Evolutionary conservation across 2,888 invertebrate species (phyloP).

Genomic region (Hesperia comma): DNA sequence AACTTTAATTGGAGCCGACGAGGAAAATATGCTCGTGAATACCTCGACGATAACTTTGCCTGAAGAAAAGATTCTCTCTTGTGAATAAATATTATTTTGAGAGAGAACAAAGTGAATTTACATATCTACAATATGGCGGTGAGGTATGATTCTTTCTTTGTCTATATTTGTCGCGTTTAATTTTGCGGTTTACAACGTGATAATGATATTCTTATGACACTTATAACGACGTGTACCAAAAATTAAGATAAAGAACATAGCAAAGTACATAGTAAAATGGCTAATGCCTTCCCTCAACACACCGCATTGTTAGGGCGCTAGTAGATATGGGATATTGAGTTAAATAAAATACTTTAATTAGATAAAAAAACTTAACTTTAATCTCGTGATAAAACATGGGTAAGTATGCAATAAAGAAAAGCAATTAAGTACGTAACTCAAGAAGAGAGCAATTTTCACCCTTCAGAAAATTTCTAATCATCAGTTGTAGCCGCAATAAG

Average conservation of each 20-base stretch:
- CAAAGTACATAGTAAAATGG: too few relatives aligned
- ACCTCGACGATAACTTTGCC: conserved; percentile 26
- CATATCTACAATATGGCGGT: conserved; percentile 7
- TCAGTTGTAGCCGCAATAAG: conserved; percentile 10
- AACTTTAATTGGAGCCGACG: conserved; percentile 31
- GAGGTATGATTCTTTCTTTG: background rate
- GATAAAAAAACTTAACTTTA: too few relatives aligned
- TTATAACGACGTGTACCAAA: too few relatives aligned
- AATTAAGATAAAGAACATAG: too few relatives aligned
- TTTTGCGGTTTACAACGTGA: background rate
- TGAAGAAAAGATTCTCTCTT: conserved; percentile 23
- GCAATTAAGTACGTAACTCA: too few relatives aligned
- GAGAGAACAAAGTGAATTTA: conserved; percentile 27
- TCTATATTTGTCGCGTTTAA: background rate
- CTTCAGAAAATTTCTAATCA: conserved; percentile 3
- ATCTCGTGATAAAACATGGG: too few relatives aligned
- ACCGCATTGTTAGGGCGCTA: too few relatives aligned
- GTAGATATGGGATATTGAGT: too few relatives aligned
- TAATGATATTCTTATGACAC: too few relatives aligned
- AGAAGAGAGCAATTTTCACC: background rate
- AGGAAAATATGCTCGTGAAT: conserved; percentile 28
- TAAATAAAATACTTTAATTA: too few relatives aligned
- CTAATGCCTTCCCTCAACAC: too few relatives aligned
- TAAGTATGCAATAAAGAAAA: too few relatives aligned
- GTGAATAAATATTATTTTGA: conserved; percentile 20